A percentile compares a stretch with the other conserved stretches of the same genome.
Evolutionary conservation across 2,797 vertebrate genomes (phyloP).

Genomic region (Melanotaenia trifasciata): DNA sequence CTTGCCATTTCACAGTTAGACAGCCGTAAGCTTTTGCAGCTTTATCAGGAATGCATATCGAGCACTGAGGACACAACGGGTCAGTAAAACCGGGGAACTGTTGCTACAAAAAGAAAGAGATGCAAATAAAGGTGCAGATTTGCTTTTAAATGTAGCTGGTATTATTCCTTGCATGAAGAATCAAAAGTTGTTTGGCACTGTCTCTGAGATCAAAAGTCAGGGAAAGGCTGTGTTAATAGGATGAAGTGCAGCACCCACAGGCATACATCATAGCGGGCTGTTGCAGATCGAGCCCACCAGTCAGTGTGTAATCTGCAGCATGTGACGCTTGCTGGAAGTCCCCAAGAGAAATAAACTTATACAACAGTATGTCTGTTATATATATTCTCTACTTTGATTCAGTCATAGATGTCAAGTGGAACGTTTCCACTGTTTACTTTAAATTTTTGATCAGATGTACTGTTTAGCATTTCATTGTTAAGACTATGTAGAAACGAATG

Average conservation of each 20-base stretch:
- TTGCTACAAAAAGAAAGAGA: conserved; percentile 1
- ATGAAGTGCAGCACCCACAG: conserved; percentile 17
- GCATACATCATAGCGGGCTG: neutral
- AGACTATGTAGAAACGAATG: neutral
- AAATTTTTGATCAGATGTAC: neutral
- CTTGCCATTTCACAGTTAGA: conserved; percentile 13
- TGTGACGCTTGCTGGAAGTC: neutral
- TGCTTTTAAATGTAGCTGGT: neutral
- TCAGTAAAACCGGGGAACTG: neutral
- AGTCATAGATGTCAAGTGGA: neutral
- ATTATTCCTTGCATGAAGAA: neutral
- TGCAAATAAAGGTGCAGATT: neutral
- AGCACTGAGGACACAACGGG: neutral
- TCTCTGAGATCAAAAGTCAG: neutral
- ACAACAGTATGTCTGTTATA: neutral
- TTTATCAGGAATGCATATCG: conserved; percentile 22
- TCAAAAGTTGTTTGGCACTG: neutral
- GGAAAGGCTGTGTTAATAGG: conserved; percentile 19
- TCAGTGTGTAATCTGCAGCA: conserved; percentile 16
- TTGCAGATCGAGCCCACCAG: conserved; percentile 19
- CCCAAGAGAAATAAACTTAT: conserved; percentile 2
- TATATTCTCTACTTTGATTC: neutral
- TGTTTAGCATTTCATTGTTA: neutral
- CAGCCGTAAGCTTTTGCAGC: conserved; percentile 7
- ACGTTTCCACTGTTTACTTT: neutral